phyloP scores from a whole-genome alignment of 2,888 invertebrate species.

The Torymus texanus region DNA sequence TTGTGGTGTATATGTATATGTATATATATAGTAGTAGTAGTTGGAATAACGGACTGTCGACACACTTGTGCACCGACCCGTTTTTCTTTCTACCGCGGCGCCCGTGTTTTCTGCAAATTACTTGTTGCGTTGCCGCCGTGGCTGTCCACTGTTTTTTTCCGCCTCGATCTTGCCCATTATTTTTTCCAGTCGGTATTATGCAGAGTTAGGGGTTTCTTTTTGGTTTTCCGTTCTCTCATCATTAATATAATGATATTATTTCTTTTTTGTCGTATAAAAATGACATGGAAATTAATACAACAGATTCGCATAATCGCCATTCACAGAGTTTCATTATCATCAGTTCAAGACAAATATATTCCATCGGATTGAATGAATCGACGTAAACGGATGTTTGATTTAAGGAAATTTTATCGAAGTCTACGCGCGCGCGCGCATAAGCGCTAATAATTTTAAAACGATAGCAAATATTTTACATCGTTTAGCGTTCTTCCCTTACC shows the following conservation, averaged over 20 bases:
- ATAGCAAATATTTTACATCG: conserved; percentile 51
- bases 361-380: neutral
- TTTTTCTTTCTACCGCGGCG: conserved; percentile 8
- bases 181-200: neutral
- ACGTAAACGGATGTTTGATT: conserved; percentile 26
- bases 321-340: neutral
- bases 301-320: neutral
- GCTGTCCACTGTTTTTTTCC: neutral
- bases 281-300: neutral
- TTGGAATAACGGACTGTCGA: neutral
- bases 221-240: neutral
- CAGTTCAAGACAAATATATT: conserved; percentile 33
- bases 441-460: conserved; percentile 24
- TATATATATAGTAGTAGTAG: no score
- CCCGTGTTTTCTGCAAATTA: conserved; percentile 51
- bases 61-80: neutral
- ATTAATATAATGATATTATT: no score
- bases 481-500: conserved; percentile 36
- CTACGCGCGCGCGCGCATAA: neutral
- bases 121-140: conserved; percentile 49
- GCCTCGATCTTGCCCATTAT: conserved; percentile 5
- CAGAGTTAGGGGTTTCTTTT: neutral
- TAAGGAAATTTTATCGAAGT: conserved; percentile 33
- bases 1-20: no score
- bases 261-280: neutral